Evolutionary conservation across 2,888 invertebrate genomes (phyloP).

Genomic region (Seira sanloemensis): DNA sequence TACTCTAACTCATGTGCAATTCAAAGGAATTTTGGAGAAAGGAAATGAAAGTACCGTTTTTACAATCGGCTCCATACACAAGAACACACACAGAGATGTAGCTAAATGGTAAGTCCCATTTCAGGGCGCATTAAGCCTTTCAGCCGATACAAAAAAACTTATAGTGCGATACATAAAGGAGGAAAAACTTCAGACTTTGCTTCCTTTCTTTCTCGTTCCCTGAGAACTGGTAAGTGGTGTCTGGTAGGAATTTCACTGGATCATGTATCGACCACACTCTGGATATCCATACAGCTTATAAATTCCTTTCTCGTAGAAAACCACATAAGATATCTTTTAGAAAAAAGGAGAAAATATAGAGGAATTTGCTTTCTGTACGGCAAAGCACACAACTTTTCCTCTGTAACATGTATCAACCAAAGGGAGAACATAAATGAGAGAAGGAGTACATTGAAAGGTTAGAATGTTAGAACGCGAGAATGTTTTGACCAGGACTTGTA

Average conservation of each 20-base stretch:
- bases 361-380: background rate
- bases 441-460: slow-evolving; percentile 43
- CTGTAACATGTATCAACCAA: background rate
- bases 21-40: background rate
- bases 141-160: background rate
- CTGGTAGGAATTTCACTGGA: background rate
- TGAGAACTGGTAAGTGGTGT: no score
- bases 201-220: background rate
- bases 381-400: background rate
- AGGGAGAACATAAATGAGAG: background rate
- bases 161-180: background rate
- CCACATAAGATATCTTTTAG: background rate
- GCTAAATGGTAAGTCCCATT: background rate
- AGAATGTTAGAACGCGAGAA: background rate
- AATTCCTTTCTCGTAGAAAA: background rate
- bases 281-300: background rate
- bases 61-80: background rate
- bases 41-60: slow-evolving; percentile 24
- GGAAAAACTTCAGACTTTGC: background rate
- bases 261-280: background rate
- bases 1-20: background rate
- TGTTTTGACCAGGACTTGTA: background rate
- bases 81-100: background rate
- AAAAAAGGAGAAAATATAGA: background rate
- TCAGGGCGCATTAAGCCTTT: no score